These are phyloP conservation scores for Etheostoma cragini DNA, from an alignment of 2,113 vertebrate species.

Conservation along the genomic window DNA sequence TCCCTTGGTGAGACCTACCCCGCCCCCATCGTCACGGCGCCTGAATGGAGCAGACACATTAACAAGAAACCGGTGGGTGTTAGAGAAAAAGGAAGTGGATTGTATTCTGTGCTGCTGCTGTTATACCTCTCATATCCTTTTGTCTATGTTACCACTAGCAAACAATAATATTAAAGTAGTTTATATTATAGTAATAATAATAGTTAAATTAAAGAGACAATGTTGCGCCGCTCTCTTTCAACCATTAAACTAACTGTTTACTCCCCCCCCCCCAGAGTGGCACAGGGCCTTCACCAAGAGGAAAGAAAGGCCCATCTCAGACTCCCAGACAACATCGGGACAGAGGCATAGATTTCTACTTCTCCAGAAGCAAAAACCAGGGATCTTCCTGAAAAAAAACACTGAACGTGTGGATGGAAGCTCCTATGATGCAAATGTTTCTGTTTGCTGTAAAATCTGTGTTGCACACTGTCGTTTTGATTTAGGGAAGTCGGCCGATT, in stretches of 20 bases:
- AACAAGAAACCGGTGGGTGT: conserved; percentile 81
- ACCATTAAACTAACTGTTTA: background rate
- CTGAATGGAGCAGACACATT: conserved; percentile 85
- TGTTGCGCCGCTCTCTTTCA: background rate
- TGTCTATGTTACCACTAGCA: background rate
- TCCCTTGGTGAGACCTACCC: conserved; percentile 84
- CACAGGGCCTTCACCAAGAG: conserved; percentile 62
- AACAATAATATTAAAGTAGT: background rate
- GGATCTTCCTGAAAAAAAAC: background rate
- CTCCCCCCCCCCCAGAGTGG: conserved; percentile 73
- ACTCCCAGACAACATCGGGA: conserved; percentile 73
- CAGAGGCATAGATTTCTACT: conserved; percentile 88
- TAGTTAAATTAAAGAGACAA: background rate
- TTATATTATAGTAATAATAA: too few relatives aligned
- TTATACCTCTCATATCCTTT: background rate
- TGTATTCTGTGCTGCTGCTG: background rate
- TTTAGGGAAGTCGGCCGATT: background rate
- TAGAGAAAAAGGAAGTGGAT: conserved; percentile 49
- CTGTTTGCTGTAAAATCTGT: conserved; percentile 4
- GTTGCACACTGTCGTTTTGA: background rate
- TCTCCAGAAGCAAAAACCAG: conserved; percentile 82
- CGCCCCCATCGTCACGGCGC: conserved; percentile 79
- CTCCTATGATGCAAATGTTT: background rate
- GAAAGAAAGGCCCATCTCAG: conserved; percentile 76
- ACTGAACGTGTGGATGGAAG: background rate